A percentile compares a stretch with the other conserved stretches of the same genome.
These are phyloP conservation scores for Blera fallax DNA, from an alignment of 2,888 invertebrate species.

Conservation along the genomic window DNA sequence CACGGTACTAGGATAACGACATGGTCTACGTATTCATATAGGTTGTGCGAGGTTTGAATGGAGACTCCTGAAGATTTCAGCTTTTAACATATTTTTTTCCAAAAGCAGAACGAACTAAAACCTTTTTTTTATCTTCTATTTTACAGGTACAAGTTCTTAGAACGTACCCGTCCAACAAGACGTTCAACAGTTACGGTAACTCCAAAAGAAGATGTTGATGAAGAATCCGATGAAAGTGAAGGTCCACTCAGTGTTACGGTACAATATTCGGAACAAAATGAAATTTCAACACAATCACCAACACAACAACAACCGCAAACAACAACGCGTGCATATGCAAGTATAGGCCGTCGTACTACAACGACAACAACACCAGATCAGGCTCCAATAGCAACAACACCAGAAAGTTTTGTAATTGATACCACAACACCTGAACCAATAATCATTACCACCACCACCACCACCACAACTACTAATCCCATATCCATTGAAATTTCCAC, in stretches of 20 bases:
- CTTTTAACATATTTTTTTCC: no score
- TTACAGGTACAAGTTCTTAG: conserved; percentile 79
- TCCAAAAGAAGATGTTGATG: conserved; percentile 66
- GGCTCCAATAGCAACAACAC: conserved; percentile 67
- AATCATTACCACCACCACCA: conserved; percentile 75
- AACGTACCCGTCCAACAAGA: conserved; percentile 77
- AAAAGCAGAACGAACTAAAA: neutral
- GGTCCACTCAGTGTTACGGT: conserved; percentile 79
- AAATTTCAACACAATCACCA: conserved; percentile 77
- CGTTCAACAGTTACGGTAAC: conserved; percentile 73
- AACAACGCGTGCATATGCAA: conserved; percentile 79
- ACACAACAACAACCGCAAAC: conserved; percentile 77
- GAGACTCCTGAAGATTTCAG: no score
- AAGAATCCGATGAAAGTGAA: conserved; percentile 75
- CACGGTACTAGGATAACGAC: no score
- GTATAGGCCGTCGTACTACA: conserved; percentile 79
- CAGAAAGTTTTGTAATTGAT: conserved; percentile 74
- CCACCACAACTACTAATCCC: conserved; percentile 74
- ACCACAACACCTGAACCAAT: conserved; percentile 78
- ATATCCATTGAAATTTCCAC: conserved; percentile 69
- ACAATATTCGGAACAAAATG: conserved; percentile 77
- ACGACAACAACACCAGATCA: conserved; percentile 74
- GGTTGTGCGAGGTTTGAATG: no score
- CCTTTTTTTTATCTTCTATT: neutral
- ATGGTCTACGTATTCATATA: no score